These are phyloP conservation scores for Alca torda DNA, from an alignment of 2,797 vertebrate genomes.

Conservation along the genomic window DNA sequence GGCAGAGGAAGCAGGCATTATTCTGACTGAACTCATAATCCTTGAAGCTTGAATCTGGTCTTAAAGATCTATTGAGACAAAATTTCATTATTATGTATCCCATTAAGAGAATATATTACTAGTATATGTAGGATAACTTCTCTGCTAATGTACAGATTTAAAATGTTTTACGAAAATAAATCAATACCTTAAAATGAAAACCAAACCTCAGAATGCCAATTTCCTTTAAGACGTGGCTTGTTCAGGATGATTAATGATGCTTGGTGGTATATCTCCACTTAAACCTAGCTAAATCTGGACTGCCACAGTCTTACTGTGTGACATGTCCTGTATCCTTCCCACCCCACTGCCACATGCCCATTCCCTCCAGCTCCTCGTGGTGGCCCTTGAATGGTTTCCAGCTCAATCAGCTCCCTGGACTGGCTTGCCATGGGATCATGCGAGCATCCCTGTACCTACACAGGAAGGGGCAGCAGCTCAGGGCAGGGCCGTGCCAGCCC, in stretches of 20 bases:
- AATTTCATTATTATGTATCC: background rate
- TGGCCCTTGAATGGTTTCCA: background rate
- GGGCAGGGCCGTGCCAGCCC: background rate
- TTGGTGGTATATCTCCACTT: background rate
- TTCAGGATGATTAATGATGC: background rate
- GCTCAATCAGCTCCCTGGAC: background rate
- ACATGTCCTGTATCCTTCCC: background rate
- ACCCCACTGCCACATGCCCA: fast-evolving
- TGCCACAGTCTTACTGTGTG: background rate
- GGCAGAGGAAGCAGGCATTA: background rate
- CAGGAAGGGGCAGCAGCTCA: background rate
- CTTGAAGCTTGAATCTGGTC: conserved; percentile 3
- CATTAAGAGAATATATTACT: conserved; percentile 40
- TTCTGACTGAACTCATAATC: conserved; percentile 20
- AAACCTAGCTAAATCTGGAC: background rate
- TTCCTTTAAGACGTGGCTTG: background rate
- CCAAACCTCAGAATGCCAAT: conserved; percentile 17
- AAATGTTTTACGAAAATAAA: conserved; percentile 32
- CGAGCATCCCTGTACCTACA: fast-evolving
- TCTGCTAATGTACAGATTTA: background rate
- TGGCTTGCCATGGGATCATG: background rate
- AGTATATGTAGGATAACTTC: background rate
- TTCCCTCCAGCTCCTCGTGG: background rate
- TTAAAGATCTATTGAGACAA: conserved; percentile 24
- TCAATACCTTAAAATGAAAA: conserved; percentile 25